A percentile compares a stretch with the other conserved stretches of the same genome.
Conservation (phyloP, 2,888 invertebrate genomes). For the Zaprionus bogoriensis region DNA sequence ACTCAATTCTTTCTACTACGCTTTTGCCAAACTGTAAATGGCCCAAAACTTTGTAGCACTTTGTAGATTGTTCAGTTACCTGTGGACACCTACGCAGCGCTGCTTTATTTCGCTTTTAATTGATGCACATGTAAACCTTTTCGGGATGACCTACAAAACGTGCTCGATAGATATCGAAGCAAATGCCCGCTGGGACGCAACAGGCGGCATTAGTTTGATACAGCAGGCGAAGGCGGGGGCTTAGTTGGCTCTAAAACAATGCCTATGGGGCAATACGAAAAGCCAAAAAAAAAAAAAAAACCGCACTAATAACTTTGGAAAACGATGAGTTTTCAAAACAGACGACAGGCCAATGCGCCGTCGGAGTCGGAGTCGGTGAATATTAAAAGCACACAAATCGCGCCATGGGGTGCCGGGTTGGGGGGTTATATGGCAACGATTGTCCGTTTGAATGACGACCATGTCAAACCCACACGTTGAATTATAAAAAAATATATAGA, state of each 20-base stretch:
- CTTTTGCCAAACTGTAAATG: too few relatives aligned
- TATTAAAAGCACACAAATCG: constrained; percentile 75
- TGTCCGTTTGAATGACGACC: constrained; percentile 42
- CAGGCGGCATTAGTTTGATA: constrained; percentile 52
- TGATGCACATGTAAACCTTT: constrained; percentile 59
- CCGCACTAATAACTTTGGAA: constrained; percentile 66
- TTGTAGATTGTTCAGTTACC: background rate
- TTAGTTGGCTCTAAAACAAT: constrained; percentile 44
- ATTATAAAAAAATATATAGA: constrained; percentile 27
- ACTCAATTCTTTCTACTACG: too few relatives aligned
- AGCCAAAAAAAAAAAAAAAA: constrained; percentile 42
- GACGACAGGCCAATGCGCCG: constrained; percentile 27
- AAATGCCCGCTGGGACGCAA: constrained; percentile 66
- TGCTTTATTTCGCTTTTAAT: constrained; percentile 52
- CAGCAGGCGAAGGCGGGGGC: background rate
- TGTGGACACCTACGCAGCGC: constrained; percentile 23
- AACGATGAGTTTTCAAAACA: constrained; percentile 75
- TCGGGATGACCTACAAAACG: constrained; percentile 58
- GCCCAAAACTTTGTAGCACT: background rate
- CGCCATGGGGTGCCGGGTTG: constrained; percentile 60
- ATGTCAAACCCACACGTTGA: constrained; percentile 67
- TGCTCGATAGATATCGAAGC: constrained; percentile 44
- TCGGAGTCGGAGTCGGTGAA: constrained; percentile 55
- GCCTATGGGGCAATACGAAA: constrained; percentile 39
- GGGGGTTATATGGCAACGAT: constrained; percentile 24